Evolutionary conservation across 2,888 invertebrate species (phyloP).

Genomic region (Nineta flava): DNA sequence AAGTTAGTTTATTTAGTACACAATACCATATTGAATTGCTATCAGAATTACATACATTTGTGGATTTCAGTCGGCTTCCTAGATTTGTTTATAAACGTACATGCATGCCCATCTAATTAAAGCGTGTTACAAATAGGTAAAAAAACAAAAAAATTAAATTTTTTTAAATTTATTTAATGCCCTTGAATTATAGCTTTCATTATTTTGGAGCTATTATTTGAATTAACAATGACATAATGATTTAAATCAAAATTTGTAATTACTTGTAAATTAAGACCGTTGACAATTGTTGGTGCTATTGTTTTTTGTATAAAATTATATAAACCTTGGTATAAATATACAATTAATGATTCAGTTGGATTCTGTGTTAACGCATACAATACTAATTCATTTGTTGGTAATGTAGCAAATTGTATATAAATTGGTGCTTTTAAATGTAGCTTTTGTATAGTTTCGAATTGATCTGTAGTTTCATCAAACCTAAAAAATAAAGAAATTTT

Average conservation of each 20-base stretch:
- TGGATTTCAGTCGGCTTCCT: no score
- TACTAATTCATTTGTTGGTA: slow-evolving; percentile 29
- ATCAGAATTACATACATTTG: no score
- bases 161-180: no score
- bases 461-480: slow-evolving; percentile 14
- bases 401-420: slow-evolving; percentile 23
- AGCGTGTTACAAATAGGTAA: no score
- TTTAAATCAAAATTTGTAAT: slow-evolving; percentile 16
- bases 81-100: no score
- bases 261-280: slow-evolving; percentile 5
- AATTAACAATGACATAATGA: slow-evolving; percentile 20
- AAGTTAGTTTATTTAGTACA: no score
- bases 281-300: slow-evolving; percentile 14
- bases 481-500: slow-evolving; percentile 13
- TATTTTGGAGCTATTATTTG: slow-evolving; percentile 16
- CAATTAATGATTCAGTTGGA: slow-evolving; percentile 23
- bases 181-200: slow-evolving; percentile 19
- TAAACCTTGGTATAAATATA: slow-evolving; percentile 29
- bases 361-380: slow-evolving; percentile 26
- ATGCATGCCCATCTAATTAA: no score
- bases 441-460: slow-evolving; percentile 24
- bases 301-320: slow-evolving; percentile 23
- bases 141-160: no score
- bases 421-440: slow-evolving; percentile 22
- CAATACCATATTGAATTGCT: no score